Evolutionary conservation across 2,888 invertebrate species (phyloP).

Genomic region (Pristionchus arcanus): DNA sequence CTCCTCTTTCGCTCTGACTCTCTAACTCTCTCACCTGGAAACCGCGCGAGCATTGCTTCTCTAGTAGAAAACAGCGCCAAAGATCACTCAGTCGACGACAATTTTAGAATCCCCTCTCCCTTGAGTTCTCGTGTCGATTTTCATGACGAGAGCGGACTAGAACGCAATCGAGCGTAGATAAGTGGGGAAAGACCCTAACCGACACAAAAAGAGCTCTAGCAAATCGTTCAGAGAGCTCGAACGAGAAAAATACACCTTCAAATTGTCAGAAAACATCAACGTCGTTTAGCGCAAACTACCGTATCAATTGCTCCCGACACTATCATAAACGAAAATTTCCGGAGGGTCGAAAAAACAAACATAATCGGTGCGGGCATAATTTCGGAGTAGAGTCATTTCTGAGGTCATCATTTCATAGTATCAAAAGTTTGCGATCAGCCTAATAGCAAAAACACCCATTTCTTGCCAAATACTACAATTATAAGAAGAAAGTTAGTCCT

Average conservation of each 20-base stretch:
- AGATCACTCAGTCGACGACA: background rate
- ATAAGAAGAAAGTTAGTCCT: background rate
- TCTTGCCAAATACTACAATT: too few species aligned
- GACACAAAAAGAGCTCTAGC: background rate
- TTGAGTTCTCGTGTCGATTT: background rate
- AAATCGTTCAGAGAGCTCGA: background rate
- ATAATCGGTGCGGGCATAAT: background rate
- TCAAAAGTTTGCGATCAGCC: background rate
- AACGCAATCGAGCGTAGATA: background rate
- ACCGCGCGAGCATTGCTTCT: background rate
- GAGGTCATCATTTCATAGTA: background rate
- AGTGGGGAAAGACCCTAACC: background rate
- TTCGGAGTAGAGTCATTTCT: background rate
- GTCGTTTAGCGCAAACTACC: background rate
- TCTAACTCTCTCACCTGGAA: background rate
- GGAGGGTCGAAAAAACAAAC: background rate
- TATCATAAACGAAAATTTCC: background rate
- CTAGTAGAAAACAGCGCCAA: background rate
- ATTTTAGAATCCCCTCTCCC: background rate
- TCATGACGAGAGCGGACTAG: background rate
- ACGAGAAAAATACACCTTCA: background rate
- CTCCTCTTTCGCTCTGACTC: background rate
- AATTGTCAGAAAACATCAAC: background rate
- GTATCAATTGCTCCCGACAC: background rate
- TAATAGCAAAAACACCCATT: background rate